These are phyloP conservation scores for Tetramorium bicarinatum DNA, from an alignment of 2,888 invertebrate species.

Conservation along the genomic window DNA sequence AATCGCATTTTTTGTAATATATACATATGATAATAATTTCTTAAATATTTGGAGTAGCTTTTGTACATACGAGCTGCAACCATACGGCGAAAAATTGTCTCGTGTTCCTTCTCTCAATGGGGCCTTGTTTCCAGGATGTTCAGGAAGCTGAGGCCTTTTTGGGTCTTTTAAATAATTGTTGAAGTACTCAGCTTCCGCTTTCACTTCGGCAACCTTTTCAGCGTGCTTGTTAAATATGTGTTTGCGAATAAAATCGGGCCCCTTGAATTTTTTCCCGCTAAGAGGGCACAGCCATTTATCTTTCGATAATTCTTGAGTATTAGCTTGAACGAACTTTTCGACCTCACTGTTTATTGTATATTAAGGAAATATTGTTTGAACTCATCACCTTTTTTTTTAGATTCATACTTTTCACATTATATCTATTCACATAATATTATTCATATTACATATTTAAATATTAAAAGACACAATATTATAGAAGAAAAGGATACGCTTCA, in stretches of 20 bases:
- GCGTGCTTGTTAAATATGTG: slow-evolving; percentile 99
- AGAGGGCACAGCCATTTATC: slow-evolving; percentile 99
- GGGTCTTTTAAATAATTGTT: slow-evolving; percentile 98
- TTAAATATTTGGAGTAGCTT: slow-evolving; percentile 5
- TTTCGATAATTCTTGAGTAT: slow-evolving; percentile 98
- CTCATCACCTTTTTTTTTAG: not conserved
- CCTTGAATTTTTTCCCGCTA: slow-evolving; percentile 99
- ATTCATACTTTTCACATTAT: not conserved
- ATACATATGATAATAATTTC: not conserved
- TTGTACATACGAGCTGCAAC: slow-evolving; percentile 68
- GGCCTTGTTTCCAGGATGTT: slow-evolving; percentile 90
- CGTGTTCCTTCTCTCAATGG: slow-evolving; percentile 86
- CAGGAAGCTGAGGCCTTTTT: slow-evolving; percentile 97
- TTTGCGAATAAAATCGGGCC: slow-evolving; percentile 99
- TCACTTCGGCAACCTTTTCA: slow-evolving; percentile 98
- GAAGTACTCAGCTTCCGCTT: slow-evolving; percentile 98
- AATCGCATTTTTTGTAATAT: not conserved
- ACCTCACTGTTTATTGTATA: slow-evolving; percentile 89
- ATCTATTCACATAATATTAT: too few species aligned
- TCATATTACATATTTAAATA: not conserved
- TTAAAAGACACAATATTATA: not conserved
- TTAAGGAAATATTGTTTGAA: slow-evolving; percentile 65
- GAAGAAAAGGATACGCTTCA: slow-evolving; percentile 87
- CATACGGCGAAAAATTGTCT: slow-evolving; percentile 86
- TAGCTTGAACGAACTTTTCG: slow-evolving; percentile 97